Conservation (phyloP, 2,888 invertebrate genomes). For the Miltochrista miniata region DNA sequence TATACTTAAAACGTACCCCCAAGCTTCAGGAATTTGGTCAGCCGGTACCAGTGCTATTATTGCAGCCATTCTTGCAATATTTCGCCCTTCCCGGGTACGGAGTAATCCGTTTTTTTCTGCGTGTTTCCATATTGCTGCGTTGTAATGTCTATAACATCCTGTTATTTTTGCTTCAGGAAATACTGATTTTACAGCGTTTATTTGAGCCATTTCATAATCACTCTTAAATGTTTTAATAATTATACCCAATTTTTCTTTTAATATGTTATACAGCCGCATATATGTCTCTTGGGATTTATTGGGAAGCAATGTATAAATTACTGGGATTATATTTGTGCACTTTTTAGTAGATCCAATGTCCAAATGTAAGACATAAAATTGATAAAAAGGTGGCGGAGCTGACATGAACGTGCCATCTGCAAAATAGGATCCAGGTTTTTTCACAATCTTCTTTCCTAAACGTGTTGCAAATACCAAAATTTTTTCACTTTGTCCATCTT, state of each 20-base stretch:
- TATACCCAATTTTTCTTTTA: background rate
- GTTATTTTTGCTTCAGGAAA: background rate
- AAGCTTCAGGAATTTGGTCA: background rate
- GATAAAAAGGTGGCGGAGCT: slow-evolving; percentile 4
- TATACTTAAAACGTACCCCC: background rate
- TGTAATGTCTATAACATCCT: background rate
- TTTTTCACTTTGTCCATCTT: slow-evolving; percentile 5
- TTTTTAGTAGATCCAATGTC: slow-evolving; percentile 2
- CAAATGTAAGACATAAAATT: slow-evolving; percentile 2
- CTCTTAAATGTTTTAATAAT: background rate
- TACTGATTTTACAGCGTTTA: background rate
- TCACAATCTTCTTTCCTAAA: slow-evolving; percentile 2
- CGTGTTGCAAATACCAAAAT: background rate
- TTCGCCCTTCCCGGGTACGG: background rate
- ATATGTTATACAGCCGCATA: background rate
- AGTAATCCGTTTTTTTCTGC: background rate
- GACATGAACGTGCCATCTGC: slow-evolving; percentile 8
- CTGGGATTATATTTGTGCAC: slow-evolving; percentile 3
- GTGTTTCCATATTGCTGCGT: background rate
- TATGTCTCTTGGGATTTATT: background rate
- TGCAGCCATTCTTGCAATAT: background rate
- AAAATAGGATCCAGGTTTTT: slow-evolving; percentile 1
- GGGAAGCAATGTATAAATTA: slow-evolving; percentile 1
- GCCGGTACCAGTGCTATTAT: background rate
- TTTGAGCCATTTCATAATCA: background rate